Evolutionary conservation across 2,113 vertebrate genomes (phyloP), one percentile per base, ranked within the genome.

Genomic region (Nannospalax galili): DNA sequence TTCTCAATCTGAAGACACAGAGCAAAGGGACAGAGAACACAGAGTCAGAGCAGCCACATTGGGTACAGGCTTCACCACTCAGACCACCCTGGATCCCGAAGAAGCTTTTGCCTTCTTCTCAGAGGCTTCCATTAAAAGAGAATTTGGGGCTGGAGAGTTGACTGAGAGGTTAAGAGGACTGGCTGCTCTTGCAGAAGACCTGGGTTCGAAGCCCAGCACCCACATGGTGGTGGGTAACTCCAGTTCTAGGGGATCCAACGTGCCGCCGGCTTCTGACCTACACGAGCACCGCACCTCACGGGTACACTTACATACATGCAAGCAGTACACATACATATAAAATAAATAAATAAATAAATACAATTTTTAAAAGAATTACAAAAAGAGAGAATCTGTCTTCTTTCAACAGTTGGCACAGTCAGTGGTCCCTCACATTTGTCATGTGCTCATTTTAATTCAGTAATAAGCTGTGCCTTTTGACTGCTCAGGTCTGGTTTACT

Each of bases 401-500:
- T 74, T 72, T 42, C 7, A 1, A 14, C 24, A 40, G 12, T 75
- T 0, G 6, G 12, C 45, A 72, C 5, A 79, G 62, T 28, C n/a
- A 60, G n/a, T 20, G 1, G 81, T 69, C 30, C 30, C 24, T 60
- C 32, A 24, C 32, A 26, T 78, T 58, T 73, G 45, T 16, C 10
- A 7, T 35, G 32, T n/a, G n/a, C 22, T 65, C 10, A 12, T 22
- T 69, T 6, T 37, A 56, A 56, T 69, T 73, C 72, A 74, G 37
- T 26, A 65, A 70, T 62, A 35, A 5, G 1, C 16, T 0, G 0
- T 32, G 8, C 14, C n/a, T 77, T 30, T 15, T 58, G 37, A 52
- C 14, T 67, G 20, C 45, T 86, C 22, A n/a, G 37, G 30, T 73
- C 37, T 84, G 87, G 62, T 30, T 77, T 80, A 28, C 82, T 84